Evolutionary conservation across 1,140 invertebrate genomes (phyloP), one percentile per base, ranked within the genome.

Genomic region (Pseudomyrmex sp.): DNA sequence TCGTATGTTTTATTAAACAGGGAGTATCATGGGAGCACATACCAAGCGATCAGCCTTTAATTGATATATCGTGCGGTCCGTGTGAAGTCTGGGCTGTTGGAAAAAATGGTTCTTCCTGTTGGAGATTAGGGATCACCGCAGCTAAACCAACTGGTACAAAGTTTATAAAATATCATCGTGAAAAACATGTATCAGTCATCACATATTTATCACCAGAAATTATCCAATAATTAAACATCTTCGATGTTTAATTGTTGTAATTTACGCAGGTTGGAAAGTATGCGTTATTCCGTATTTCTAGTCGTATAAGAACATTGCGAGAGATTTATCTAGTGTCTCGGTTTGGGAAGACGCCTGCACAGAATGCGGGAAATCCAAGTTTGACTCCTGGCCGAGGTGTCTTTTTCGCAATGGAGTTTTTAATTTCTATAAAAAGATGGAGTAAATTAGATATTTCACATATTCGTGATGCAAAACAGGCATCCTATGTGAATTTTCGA

Each of bases 21-120:
- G 97, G 97, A 20, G 93, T 95, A 35, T 95, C 96, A 56, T 98
- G 97, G 97, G 97, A 97, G 91, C 97, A 98, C 87, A 93, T 96
- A 89, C 95, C 96, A 52, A 96, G 96, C 85, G 97, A 98, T 89
- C 97, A 98, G 92, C 95, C 97, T 7, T 94, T 98, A 48, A 95
- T 96, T 23, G 96, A 96, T 76, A 97, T 98, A 69, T 97, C 96
- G 86, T 96, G 96, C 70, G 95, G 96, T 46, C 96, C 96, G 9
- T 94, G 95, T 35, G 93, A 97, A 88, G 96, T 98, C n/a, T 99
- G 98, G 98, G 97, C 97, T 2, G 96, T 98, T 44, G 97, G 97
- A 0, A 96, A 96, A 87, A 98, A 98, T 94, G 98, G 98, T 52
- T 97, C 97, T 84, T 96, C 97, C 7, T 98, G 97, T 92, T 97